phyloP scores from a whole-genome alignment of 2,113 vertebrate genomes.

The Chlorodrepanis virens region DNA sequence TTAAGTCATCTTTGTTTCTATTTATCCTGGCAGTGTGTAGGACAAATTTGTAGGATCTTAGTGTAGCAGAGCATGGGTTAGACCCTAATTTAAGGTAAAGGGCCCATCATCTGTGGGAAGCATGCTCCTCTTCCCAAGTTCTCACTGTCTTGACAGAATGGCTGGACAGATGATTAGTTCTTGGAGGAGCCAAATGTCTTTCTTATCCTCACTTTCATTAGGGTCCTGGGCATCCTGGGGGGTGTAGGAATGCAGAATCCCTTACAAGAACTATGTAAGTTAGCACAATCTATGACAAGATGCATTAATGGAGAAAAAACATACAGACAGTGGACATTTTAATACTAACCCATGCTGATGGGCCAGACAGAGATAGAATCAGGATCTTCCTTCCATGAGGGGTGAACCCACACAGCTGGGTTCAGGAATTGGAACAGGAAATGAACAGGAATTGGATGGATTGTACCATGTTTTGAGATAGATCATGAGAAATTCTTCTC shows the following conservation, averaged over 20 bases:
- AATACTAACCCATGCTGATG: not conserved
- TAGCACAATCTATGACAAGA: not conserved
- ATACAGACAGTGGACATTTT: not conserved
- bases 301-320: not conserved
- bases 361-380: not conserved
- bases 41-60: not conserved
- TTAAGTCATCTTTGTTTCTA: not conserved
- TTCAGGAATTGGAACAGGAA: not conserved
- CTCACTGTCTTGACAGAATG: not conserved
- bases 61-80: not conserved
- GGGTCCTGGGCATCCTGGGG: not conserved
- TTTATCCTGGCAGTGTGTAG: not conserved
- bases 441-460: not conserved
- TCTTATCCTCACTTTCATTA: not conserved
- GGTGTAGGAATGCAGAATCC: not conserved
- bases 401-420: not conserved
- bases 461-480: not conserved
- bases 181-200: not conserved
- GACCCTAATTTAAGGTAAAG: not conserved
- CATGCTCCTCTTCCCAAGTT: not conserved
- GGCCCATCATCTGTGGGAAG: not conserved
- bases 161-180: not conserved
- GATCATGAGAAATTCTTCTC: not conserved
- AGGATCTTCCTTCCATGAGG: not conserved
- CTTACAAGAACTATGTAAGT: not conserved